Conservation (phyloP, 1,140 invertebrate genomes). For the Proales similis region DNA sequence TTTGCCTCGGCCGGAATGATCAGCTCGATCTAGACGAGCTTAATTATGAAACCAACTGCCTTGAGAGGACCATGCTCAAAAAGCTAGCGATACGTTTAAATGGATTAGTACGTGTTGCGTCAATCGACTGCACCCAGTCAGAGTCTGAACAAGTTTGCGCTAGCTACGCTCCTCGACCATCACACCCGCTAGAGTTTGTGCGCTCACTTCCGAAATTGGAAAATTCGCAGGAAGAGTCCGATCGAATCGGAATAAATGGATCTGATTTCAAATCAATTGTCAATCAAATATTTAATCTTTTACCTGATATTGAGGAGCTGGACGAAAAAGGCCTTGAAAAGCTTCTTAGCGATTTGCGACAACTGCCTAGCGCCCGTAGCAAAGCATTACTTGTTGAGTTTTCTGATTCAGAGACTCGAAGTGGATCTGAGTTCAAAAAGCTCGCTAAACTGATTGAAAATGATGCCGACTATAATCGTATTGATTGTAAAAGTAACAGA, state of each 20-base stretch:
- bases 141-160: neutral
- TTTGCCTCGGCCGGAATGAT: conserved; percentile 50
- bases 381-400: neutral
- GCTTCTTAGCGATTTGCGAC: conserved; percentile 41
- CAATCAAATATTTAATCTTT: conserved; percentile 56
- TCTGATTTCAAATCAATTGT: conserved; percentile 56
- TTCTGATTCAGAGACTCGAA: neutral
- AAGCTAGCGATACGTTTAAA: conserved; percentile 63
- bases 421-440: neutral
- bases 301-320: conserved; percentile 57
- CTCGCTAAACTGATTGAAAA: neutral
- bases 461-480: neutral
- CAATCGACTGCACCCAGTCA: conserved; percentile 2
- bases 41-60: conserved; percentile 48
- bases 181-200: conserved; percentile 3
- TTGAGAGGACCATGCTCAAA: conserved; percentile 54
- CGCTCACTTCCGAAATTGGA: conserved; percentile 1
- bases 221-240: neutral
- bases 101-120: conserved; percentile 43
- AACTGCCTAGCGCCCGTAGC: conserved; percentile 57
- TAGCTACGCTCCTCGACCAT: conserved; percentile 1
- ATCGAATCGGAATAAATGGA: neutral
- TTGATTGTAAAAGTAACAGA: conserved; percentile 39
- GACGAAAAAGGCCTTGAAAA: conserved; percentile 39
- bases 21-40: conserved; percentile 42